Percentiles rank a stretch among this genome's conserved stretches.
These are phyloP conservation scores for Lasioglossum malachurum DNA, from an alignment of 2,888 invertebrate genomes.

Conservation along the genomic window DNA sequence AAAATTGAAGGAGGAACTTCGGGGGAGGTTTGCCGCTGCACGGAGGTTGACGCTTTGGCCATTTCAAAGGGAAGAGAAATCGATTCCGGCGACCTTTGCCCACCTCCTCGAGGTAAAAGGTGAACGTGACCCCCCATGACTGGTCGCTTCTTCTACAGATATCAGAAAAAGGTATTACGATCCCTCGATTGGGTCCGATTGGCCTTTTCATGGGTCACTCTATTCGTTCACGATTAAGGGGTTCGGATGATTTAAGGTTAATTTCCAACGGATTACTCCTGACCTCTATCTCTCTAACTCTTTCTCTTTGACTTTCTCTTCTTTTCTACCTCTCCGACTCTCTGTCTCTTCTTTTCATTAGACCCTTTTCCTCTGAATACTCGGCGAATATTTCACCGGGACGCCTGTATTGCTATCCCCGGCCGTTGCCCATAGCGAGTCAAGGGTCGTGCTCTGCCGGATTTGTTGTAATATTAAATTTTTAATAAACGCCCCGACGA, in stretches of 20 bases:
- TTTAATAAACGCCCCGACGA: constrained; percentile 43
- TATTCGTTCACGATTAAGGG: constrained; percentile 65
- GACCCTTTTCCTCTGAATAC: constrained; percentile 15
- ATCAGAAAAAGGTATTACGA: constrained; percentile 74
- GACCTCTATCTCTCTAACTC: constrained; percentile 7
- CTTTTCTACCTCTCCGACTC: no score
- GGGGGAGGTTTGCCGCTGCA: not conserved
- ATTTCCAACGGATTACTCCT: constrained; percentile 72
- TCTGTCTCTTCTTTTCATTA: constrained; percentile 16
- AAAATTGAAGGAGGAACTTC: constrained; percentile 37
- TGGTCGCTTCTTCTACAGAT: constrained; percentile 65
- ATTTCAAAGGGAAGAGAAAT: constrained; percentile 68
- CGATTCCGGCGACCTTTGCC: constrained; percentile 68
- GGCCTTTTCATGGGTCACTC: constrained; percentile 72
- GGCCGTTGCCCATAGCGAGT: not conserved
- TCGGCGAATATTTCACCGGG: constrained; percentile 38
- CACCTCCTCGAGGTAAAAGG: constrained; percentile 56
- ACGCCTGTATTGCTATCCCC: constrained; percentile 25
- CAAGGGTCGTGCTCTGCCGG: not conserved
- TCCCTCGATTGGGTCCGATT: constrained; percentile 74
- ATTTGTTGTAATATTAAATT: constrained; percentile 55
- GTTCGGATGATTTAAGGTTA: constrained; percentile 74
- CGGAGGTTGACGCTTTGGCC: constrained; percentile 59
- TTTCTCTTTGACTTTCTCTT: not conserved
- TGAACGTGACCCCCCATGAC: constrained; percentile 50